Evolutionary conservation across 1,140 invertebrate genomes (phyloP), one percentile per base, ranked within the genome.

Genomic region (Camponotus floridanus): DNA sequence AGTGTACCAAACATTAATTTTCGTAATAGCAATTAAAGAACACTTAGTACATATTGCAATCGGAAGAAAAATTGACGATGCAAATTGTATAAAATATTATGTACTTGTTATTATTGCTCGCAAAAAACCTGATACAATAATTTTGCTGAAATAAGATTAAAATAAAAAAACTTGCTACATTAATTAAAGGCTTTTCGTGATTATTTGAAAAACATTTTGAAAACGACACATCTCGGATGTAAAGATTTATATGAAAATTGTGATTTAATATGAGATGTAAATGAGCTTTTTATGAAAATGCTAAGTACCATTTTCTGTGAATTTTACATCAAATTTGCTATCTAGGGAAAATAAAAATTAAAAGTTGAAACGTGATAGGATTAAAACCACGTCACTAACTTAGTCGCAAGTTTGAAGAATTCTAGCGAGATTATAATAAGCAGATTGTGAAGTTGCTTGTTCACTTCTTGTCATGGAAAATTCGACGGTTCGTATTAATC

Each of bases 291-390:
- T 48, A 61, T 61, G 7, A 45, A 83, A 61, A 59, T 2, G 4
- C 3, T n/a, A 45, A 42, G 73, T 13, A 13, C n/a, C 18, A 45
- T 61, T 64, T 73, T 26, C 31, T 8, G 26, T 26, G 0, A 61
- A 61, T 48, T 61, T 83, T 48, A 74, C 55, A 74, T 61, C 21
- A 73, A 73, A n/a, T 73, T 18, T 74, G 45, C 55, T 73, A 45
- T 5, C 57, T 15, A 11, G 8, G 26, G 7, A 74, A 51, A 55
- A 81, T 71, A 71, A 73, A 73, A 51, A 81, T 73, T 74, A 83
- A 83, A 61, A 83, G 79, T 73, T 73, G 39, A 61, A 73, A 67
- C 55, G 55, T 62, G 65, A 73, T 61, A 62, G 3, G 51, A 74
- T 83, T 45, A 62, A 62, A n/a, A 42, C 2, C 64, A 21, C 21